Conservation (phyloP, 1,140 invertebrate species). For the Leptoteleia sp. region DNA sequence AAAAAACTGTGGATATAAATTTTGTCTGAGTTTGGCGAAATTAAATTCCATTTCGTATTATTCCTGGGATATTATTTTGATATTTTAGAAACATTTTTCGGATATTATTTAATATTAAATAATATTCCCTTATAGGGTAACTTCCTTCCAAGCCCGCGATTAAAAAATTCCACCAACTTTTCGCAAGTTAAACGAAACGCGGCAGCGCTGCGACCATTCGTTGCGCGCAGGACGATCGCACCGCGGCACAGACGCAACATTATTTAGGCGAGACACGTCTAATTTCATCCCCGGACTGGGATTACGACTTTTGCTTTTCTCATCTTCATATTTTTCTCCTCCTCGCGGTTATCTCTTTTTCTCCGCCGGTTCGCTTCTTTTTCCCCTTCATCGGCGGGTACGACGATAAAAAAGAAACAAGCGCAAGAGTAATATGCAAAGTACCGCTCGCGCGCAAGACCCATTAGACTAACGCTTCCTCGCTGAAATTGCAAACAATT, state of each 20-base stretch:
- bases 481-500: conserved; percentile 9
- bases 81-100: too few species aligned
- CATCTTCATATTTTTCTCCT: conserved; percentile 28
- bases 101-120: too few species aligned
- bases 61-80: too few species aligned
- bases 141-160: too few species aligned
- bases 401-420: conserved; percentile 3
- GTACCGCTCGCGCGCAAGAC: neutral
- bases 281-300: conserved; percentile 40
- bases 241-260: conserved; percentile 28
- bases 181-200: conserved; percentile 2
- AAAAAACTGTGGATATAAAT: too few species aligned
- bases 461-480: conserved; percentile 19
- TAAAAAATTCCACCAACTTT: too few species aligned
- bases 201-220: neutral
- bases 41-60: too few species aligned
- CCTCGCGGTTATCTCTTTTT: neutral
- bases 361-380: neutral
- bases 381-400: conserved; percentile 3
- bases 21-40: too few species aligned
- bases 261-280: conserved; percentile 45
- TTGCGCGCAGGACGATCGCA: neutral
- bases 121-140: too few species aligned
- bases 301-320: conserved; percentile 44
- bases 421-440: conserved; percentile 16